A percentile compares a stretch with the other conserved stretches of the same genome.
These are phyloP conservation scores for Catocala nupta DNA, from an alignment of 2,888 invertebrate species.

Conservation along the genomic window DNA sequence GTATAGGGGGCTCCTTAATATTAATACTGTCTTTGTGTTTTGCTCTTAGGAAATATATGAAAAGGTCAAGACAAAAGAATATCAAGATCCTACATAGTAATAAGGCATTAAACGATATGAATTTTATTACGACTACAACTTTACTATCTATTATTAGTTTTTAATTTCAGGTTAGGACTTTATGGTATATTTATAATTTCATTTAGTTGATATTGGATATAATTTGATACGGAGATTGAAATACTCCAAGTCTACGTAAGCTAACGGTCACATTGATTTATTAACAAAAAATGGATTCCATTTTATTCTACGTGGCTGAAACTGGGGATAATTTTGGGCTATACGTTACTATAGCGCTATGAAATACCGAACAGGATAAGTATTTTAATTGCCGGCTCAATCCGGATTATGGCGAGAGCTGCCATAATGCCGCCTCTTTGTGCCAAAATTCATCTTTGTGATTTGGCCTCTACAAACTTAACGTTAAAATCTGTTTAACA, in stretches of 20 bases:
- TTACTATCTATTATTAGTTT: too few relatives aligned
- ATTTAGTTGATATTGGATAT: neutral
- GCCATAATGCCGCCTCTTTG: constrained; percentile 66
- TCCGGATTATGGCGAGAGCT: constrained; percentile 69
- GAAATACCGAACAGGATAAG: constrained; percentile 69
- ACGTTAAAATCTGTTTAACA: constrained; percentile 43
- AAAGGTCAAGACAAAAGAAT: too few relatives aligned
- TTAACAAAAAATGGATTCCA: constrained; percentile 9
- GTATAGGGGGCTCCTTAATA: neutral
- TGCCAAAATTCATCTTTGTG: constrained; percentile 66
- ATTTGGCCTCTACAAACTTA: constrained; percentile 54
- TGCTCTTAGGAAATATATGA: too few relatives aligned
- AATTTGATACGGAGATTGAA: neutral
- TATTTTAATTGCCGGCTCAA: constrained; percentile 78
- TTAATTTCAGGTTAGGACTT: too few relatives aligned
- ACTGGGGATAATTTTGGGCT: constrained; percentile 30
- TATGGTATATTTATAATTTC: too few relatives aligned
- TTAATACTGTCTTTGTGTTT: too few relatives aligned
- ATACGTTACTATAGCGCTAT: constrained; percentile 48
- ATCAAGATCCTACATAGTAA: too few relatives aligned
- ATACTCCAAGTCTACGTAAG: neutral
- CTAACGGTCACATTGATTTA: constrained; percentile 9
- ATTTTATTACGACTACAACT: neutral
- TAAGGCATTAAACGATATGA: neutral
- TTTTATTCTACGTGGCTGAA: constrained; percentile 6